A percentile compares a stretch with the other conserved stretches of the same genome.
phyloP scores from a whole-genome alignment of 1,140 invertebrate species.

The Neoseiulus cucumeris region DNA sequence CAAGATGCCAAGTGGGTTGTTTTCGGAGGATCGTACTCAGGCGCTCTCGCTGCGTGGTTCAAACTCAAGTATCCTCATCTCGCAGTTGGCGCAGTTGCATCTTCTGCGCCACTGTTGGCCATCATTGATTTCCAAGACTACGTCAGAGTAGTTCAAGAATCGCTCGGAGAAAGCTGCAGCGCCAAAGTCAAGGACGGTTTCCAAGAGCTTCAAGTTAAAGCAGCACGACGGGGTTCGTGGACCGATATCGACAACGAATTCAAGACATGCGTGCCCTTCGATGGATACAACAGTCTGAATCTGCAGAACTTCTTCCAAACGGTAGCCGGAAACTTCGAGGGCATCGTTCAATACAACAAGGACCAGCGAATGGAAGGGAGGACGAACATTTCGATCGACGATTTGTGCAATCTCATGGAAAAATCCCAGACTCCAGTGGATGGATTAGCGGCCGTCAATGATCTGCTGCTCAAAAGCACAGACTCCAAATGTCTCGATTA shows the following conservation, averaged over 20 bases:
- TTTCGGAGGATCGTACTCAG: slow-evolving; percentile 35
- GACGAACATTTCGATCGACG: slow-evolving; percentile 55
- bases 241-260: slow-evolving; percentile 42
- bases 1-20: slow-evolving; percentile 26
- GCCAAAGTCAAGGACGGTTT: slow-evolving; percentile 38
- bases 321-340: slow-evolving; percentile 52
- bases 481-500: slow-evolving; percentile 62
- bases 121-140: slow-evolving; percentile 28
- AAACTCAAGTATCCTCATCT: slow-evolving; percentile 34
- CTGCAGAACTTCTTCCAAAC: slow-evolving; percentile 55
- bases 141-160: slow-evolving; percentile 24
- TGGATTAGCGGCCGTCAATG: slow-evolving; percentile 49
- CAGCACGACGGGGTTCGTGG: slow-evolving; percentile 39
- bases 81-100: slow-evolving; percentile 29
- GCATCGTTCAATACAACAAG: slow-evolving; percentile 81
- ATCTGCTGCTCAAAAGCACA: slow-evolving; percentile 41
- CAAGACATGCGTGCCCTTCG: slow-evolving; percentile 54
- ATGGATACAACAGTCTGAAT: slow-evolving; percentile 42
- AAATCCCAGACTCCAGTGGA: slow-evolving; percentile 39
- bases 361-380: slow-evolving; percentile 43
- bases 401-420: slow-evolving; percentile 50
- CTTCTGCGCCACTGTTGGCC: slow-evolving; percentile 26
- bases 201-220: slow-evolving; percentile 39
- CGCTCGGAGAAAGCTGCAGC: slow-evolving; percentile 24
- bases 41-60: slow-evolving; percentile 33